Conservation (phyloP, 2,797 vertebrate species). For the Notolabrus celidotus region DNA sequence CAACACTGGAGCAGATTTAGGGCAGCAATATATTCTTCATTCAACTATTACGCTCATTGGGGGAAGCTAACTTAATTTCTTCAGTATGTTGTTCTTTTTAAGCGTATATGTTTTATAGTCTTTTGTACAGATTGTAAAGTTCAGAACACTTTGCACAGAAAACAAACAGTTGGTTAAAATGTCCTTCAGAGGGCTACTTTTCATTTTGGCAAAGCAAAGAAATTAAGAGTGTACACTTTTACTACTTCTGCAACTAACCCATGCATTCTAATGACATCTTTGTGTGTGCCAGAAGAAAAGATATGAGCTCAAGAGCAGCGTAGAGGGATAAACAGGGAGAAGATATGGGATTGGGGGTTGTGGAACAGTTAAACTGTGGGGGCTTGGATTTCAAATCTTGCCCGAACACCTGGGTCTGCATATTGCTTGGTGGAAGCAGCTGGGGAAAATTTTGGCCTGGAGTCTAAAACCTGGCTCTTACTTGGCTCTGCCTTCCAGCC, state of each 20-base stretch:
- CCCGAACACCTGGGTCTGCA: slow-evolving; percentile 79
- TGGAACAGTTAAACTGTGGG: slow-evolving; percentile 64
- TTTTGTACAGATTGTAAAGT: too few relatives aligned
- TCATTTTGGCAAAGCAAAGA: too few relatives aligned
- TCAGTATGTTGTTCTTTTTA: too few relatives aligned
- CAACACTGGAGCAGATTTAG: too few relatives aligned
- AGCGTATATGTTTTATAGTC: too few relatives aligned
- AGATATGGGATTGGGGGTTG: slow-evolving; percentile 54
- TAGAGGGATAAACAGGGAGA: slow-evolving; percentile 38
- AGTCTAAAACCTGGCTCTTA: slow-evolving; percentile 73
- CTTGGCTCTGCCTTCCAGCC: slow-evolving; percentile 64
- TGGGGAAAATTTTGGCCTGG: slow-evolving; percentile 64
- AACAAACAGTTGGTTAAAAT: too few relatives aligned
- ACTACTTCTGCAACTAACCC: slow-evolving; percentile 12
- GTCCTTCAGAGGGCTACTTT: too few relatives aligned
- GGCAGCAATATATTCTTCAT: too few relatives aligned
- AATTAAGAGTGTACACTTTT: too few relatives aligned
- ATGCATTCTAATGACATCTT: slow-evolving; percentile 41
- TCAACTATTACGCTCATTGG: too few relatives aligned
- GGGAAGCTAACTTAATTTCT: too few relatives aligned
- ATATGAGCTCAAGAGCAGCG: slow-evolving; percentile 24
- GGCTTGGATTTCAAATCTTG: slow-evolving; percentile 75
- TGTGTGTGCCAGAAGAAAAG: slow-evolving; percentile 42
- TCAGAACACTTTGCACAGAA: too few relatives aligned
- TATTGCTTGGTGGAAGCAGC: slow-evolving; percentile 74